Percentiles rank a stretch among this genome's conserved stretches.
These are phyloP conservation scores for Chrysotoxum bicinctum DNA, from an alignment of 2,888 invertebrate genomes.

Conservation along the genomic window DNA sequence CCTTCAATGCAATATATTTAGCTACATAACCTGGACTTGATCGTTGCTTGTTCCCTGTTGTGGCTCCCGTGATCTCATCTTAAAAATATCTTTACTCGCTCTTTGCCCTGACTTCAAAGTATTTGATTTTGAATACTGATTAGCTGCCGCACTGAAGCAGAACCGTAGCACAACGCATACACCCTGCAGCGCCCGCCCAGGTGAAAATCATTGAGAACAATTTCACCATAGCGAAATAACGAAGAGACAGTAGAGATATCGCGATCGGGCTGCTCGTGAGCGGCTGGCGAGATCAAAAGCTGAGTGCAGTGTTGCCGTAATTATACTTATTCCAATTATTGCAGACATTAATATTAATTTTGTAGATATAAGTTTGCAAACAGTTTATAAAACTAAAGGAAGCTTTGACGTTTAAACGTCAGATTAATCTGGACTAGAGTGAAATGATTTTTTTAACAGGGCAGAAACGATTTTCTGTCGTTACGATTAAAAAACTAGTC, in stretches of 20 bases:
- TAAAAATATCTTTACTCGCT: slow-evolving; percentile 21
- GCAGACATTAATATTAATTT: too few relatives aligned
- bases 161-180: slow-evolving; percentile 10
- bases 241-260: not conserved
- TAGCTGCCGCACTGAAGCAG: slow-evolving; percentile 57
- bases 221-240: slow-evolving; percentile 7
- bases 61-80: slow-evolving; percentile 31
- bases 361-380: too few relatives aligned
- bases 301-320: not conserved
- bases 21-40: slow-evolving; percentile 44
- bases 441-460: too few relatives aligned
- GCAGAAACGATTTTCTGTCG: too few relatives aligned
- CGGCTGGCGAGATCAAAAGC: not conserved
- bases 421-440: too few relatives aligned
- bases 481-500: too few relatives aligned
- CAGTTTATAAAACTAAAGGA: too few relatives aligned
- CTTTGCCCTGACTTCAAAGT: not conserved
- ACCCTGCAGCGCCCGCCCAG: slow-evolving; percentile 27
- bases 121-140: slow-evolving; percentile 54
- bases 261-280: not conserved
- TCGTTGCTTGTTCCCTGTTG: slow-evolving; percentile 4
- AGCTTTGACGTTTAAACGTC: too few relatives aligned
- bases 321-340: not conserved
- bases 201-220: slow-evolving; percentile 18
- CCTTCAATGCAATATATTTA: slow-evolving; percentile 42